These are phyloP conservation scores for Micrasema minimum DNA, from an alignment of 1,140 invertebrate genomes.

Conservation along the genomic window DNA sequence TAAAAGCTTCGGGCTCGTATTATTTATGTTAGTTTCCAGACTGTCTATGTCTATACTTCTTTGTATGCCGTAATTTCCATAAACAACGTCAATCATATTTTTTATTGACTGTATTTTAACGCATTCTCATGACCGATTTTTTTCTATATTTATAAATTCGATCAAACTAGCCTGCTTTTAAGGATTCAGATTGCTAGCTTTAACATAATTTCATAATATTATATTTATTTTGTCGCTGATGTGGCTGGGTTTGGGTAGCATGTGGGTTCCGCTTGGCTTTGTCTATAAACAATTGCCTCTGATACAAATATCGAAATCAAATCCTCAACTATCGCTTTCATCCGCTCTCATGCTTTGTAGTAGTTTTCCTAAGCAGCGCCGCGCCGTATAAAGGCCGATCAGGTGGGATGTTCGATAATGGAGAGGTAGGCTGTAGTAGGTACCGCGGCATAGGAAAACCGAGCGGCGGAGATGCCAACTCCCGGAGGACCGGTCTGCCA, in stretches of 20 bases:
- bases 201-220: background rate
- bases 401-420: background rate
- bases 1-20: too few relatives aligned
- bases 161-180: background rate
- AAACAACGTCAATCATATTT: too few relatives aligned
- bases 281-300: background rate
- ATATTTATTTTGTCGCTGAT: background rate
- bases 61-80: too few relatives aligned
- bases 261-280: too few relatives aligned
- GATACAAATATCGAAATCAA: background rate
- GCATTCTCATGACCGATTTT: too few relatives aligned
- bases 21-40: too few relatives aligned
- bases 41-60: too few relatives aligned
- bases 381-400: conserved; percentile 3
- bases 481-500: conserved; percentile 28
- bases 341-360: background rate
- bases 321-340: conserved; percentile 10
- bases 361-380: background rate
- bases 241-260: too few relatives aligned
- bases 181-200: background rate
- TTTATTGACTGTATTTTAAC: too few relatives aligned
- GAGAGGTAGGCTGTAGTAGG: background rate
- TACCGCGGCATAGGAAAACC: background rate
- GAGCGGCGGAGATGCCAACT: conserved; percentile 7
- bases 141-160: background rate